Evolutionary conservation across 2,113 vertebrate genomes (phyloP).

Genomic region (Mesitornis unicolor): DNA sequence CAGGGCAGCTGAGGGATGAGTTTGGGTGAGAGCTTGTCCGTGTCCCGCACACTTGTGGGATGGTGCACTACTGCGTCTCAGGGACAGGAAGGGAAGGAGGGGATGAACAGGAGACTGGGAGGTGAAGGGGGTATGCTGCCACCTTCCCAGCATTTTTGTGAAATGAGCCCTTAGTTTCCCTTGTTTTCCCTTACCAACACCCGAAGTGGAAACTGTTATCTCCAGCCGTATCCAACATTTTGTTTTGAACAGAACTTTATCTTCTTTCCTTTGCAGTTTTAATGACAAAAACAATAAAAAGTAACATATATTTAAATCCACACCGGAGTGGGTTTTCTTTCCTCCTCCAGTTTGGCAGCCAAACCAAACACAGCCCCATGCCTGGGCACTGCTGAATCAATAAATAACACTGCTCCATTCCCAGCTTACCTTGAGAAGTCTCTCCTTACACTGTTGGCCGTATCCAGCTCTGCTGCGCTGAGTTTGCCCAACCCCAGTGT

Average conservation of each 20-base stretch:
- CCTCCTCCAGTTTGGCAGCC: not conserved
- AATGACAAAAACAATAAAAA: not conserved
- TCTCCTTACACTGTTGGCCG: accelerated
- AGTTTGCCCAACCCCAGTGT: not conserved
- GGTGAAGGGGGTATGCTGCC: not conserved
- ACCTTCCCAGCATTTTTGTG: not conserved
- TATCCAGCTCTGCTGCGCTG: not conserved
- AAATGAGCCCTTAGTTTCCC: not conserved
- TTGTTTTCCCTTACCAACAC: not conserved
- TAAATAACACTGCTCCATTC: not conserved
- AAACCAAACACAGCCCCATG: not conserved
- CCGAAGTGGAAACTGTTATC: not conserved
- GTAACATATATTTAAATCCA: not conserved
- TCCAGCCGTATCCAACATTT: not conserved
- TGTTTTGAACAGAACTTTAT: not conserved
- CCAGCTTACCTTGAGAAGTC: not conserved
- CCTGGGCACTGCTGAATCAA: not conserved
- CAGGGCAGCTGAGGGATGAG: not conserved
- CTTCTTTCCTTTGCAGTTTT: not conserved
- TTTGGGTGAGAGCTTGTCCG: not conserved
- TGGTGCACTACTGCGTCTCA: accelerated
- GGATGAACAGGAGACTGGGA: too few relatives aligned
- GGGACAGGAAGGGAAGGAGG: not conserved
- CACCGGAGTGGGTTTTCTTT: not conserved
- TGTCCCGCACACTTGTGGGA: too few relatives aligned